A percentile compares a stretch with the other conserved stretches of the same genome.
phyloP scores from a whole-genome alignment of 1,140 invertebrate species.

The Patella vulgata region DNA sequence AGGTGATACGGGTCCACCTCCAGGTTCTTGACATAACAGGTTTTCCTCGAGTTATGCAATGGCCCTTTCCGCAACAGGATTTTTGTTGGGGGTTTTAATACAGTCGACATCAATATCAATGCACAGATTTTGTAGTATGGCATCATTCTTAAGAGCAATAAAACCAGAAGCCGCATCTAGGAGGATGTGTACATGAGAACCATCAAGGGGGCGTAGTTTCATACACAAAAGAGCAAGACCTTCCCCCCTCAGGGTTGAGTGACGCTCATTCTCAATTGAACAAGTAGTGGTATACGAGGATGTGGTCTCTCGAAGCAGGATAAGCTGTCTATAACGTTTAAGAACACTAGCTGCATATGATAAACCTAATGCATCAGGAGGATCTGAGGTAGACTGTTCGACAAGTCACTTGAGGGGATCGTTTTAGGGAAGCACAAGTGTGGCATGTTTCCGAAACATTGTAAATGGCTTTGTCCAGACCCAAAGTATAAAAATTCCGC shows the following conservation, averaged over 20 bases:
- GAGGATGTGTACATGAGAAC: conserved; percentile 22
- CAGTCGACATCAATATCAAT: conserved; percentile 19
- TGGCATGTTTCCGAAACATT: conserved; percentile 8
- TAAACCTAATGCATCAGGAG: conserved; percentile 19
- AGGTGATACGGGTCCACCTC: too few relatives aligned
- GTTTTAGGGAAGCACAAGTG: conserved; percentile 18
- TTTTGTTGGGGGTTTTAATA: conserved; percentile 13
- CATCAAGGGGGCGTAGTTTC: conserved; percentile 11
- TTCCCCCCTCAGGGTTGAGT: conserved; percentile 4
- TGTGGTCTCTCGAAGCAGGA: conserved; percentile 13
- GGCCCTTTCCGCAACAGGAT: too few relatives aligned
- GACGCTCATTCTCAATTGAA: conserved; percentile 6
- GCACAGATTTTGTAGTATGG: conserved; percentile 5
- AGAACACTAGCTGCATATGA: conserved; percentile 34
- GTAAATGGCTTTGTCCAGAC: conserved; percentile 27
- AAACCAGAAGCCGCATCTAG: conserved; percentile 27
- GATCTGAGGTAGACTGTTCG: conserved; percentile 14
- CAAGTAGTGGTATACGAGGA: conserved; percentile 21
- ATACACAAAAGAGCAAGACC: neutral
- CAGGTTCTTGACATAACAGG: too few relatives aligned
- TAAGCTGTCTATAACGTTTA: conserved; percentile 15
- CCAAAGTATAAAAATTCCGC: conserved; percentile 28
- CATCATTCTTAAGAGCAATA: conserved; percentile 8
- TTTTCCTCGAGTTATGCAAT: too few relatives aligned
- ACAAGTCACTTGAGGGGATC: conserved; percentile 6